Percentiles rank a stretch among this genome's conserved stretches.
phyloP scores from a whole-genome alignment of 2,888 invertebrate genomes.

The Agriotes lineatus region DNA sequence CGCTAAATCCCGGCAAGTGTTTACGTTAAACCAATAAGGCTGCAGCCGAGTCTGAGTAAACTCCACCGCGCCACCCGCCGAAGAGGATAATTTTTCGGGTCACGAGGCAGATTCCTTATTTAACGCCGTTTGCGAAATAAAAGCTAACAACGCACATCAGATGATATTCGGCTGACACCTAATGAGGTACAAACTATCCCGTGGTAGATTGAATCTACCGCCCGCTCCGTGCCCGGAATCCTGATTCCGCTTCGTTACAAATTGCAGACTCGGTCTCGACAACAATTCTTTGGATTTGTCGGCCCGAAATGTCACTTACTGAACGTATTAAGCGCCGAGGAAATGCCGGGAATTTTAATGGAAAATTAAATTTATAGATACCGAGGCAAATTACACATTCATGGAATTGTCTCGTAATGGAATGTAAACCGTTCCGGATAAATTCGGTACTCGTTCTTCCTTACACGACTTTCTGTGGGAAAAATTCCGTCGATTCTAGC shows the following conservation, averaged over 20 bases:
- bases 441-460: too few relatives aligned
- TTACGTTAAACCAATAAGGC: slow-evolving; percentile 30
- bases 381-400: neutral
- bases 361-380: slow-evolving; percentile 20
- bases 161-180: slow-evolving; percentile 44
- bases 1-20: slow-evolving; percentile 30
- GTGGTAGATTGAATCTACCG: slow-evolving; percentile 52
- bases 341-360: slow-evolving; percentile 31
- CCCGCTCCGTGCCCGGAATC: slow-evolving; percentile 51
- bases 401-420: too few relatives aligned
- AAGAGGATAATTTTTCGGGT: slow-evolving; percentile 20
- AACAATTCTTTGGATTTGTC: slow-evolving; percentile 30
- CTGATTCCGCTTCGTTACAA: slow-evolving; percentile 32
- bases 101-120: neutral
- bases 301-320: slow-evolving; percentile 12
- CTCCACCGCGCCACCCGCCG: neutral
- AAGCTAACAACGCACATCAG: slow-evolving; percentile 23
- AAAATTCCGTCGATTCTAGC: too few relatives aligned
- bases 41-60: slow-evolving; percentile 27
- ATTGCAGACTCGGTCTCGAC: slow-evolving; percentile 28
- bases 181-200: slow-evolving; percentile 54
- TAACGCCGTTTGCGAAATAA: slow-evolving; percentile 24
- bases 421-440: too few relatives aligned
- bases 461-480: too few relatives aligned
- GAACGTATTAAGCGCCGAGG: slow-evolving; percentile 3